phyloP scores from a whole-genome alignment of 2,888 invertebrate species.

The Eurois occulta region DNA sequence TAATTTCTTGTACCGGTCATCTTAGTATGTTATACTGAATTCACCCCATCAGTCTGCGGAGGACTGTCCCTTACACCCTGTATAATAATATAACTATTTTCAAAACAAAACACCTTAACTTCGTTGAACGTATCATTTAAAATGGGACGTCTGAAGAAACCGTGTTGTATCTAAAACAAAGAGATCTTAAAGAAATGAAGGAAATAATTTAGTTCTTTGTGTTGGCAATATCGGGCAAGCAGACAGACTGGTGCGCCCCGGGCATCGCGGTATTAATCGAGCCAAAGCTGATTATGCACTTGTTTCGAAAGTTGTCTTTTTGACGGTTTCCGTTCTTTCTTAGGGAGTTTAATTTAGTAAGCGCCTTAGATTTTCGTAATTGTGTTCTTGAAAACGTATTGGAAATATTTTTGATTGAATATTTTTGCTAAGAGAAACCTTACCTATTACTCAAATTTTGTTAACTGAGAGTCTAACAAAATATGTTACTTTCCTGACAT shows the following conservation, averaged over 20 bases:
- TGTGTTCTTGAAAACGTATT: conserved; percentile 13
- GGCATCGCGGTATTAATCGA: conserved; percentile 88
- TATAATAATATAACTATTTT: conserved; percentile 22
- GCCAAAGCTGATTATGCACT: conserved; percentile 88
- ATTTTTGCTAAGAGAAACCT: background rate
- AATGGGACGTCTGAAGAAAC: conserved; percentile 62
- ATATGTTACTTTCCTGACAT: background rate
- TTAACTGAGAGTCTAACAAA: background rate
- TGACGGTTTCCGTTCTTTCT: conserved; percentile 77
- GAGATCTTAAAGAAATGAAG: conserved; percentile 83
- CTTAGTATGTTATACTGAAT: no score
- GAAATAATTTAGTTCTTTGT: conserved; percentile 89
- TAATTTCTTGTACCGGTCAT: no score
- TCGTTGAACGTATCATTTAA: conserved; percentile 50
- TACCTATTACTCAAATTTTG: background rate
- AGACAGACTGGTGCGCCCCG: conserved; percentile 74
- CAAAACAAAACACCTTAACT: conserved; percentile 37
- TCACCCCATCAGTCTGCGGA: no score
- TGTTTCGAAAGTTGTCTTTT: conserved; percentile 80
- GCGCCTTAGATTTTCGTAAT: conserved; percentile 49
- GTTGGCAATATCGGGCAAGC: conserved; percentile 84
- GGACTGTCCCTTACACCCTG: no score
- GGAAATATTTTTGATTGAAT: background rate
- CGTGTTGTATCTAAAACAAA: conserved; percentile 83
- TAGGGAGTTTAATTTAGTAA: conserved; percentile 66